These are phyloP conservation scores for Diorhabda elongata DNA, from an alignment of 1,140 invertebrate genomes.

Conservation along the genomic window DNA sequence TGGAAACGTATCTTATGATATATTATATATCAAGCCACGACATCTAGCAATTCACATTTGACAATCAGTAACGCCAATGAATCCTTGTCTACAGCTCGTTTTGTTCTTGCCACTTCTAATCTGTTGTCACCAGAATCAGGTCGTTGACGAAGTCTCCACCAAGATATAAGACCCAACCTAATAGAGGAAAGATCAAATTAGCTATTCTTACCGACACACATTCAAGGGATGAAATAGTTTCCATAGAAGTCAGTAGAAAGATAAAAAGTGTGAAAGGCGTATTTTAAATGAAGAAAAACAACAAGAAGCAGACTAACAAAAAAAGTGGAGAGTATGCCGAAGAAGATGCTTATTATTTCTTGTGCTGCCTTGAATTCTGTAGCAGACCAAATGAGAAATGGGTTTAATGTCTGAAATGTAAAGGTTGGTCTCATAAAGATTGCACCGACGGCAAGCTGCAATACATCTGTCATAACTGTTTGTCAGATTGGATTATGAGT, in stretches of 20 bases:
- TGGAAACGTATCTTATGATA: too few relatives aligned
- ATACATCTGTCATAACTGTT: too few relatives aligned
- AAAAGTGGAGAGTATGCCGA: neutral
- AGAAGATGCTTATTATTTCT: neutral
- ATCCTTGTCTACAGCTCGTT: neutral
- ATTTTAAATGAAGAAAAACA: too few relatives aligned
- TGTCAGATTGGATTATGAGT: too few relatives aligned
- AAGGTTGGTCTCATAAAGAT: too few relatives aligned
- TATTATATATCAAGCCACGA: constrained; percentile 4
- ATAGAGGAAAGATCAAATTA: constrained; percentile 4
- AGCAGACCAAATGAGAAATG: too few relatives aligned
- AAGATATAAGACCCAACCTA: neutral
- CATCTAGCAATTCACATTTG: neutral
- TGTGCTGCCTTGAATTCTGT: too few relatives aligned
- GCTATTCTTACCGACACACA: constrained; percentile 3
- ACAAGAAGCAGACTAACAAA: neutral
- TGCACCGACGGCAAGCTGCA: too few relatives aligned
- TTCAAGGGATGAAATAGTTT: neutral
- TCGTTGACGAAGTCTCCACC: neutral
- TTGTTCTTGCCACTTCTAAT: constrained; percentile 2
- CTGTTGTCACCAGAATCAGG: too few relatives aligned
- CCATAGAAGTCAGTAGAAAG: neutral
- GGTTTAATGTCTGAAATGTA: too few relatives aligned
- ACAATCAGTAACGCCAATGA: neutral
- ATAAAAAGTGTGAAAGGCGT: neutral